Evolutionary conservation across 2,888 invertebrate genomes (phyloP), one percentile per base, ranked within the genome.

Genomic region (Brachyptera risi): DNA sequence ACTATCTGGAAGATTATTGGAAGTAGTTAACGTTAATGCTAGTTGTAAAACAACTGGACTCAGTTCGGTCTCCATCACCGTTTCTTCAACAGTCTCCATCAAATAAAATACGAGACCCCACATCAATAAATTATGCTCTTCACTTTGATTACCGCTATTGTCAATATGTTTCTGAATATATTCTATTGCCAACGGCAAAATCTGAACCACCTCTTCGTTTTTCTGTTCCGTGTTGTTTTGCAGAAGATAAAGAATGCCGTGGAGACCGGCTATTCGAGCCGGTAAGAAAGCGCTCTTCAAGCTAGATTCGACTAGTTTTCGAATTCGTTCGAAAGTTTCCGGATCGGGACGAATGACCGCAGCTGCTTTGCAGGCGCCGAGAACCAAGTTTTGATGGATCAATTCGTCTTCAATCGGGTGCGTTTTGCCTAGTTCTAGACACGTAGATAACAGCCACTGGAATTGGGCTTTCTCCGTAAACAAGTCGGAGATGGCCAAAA

Each of bases 31-130:
- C 62, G 76, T 76, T 67, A 82, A 78, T 26, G 83, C 83, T 50
- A 80, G 74, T 69, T 83, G 81, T 65, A 86, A 74, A 47, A 83
- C 79, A 59, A 79, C 80, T 19, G 79, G 76, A 59, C 81, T 75
- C 69, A 82, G 77, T 74, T 82, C 80, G 47, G 79, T 75, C 65
- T 83, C 83, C 57, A 81, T 76, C 65, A 82, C 82, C 58, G 79
- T 78, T 69, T 87, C 86, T 65, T 85, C 83, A 35, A 86, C 78
- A 71, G 85, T 84, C 74, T 91, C 90, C 68, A 90, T 78, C 63
- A 91, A 75, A 74, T 86, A 88, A 74, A 90, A 90, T 56, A 86
- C 83, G 54, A 88, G 74, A 26, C 88, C 82, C 88, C 90, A 90
- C 70, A 90, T 80, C 54, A 85, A 76, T 66, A 87, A 76, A 59